Evolutionary conservation across 2,113 vertebrate genomes (phyloP).

Genomic region (Prionailurus bengalensis): DNA sequence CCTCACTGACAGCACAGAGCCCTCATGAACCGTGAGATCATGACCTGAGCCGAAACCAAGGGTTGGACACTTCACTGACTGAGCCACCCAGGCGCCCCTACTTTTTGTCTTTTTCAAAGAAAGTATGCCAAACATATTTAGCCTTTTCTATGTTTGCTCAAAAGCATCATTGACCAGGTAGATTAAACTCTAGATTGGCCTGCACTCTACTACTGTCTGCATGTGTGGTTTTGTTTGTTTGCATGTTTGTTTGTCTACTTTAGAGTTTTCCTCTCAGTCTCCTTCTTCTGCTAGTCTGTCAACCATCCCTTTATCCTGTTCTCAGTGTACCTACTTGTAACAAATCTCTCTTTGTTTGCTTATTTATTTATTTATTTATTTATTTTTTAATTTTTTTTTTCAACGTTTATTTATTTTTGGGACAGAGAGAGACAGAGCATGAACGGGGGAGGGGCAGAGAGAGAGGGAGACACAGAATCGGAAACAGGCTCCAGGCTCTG

Average conservation of each 20-base stretch:
- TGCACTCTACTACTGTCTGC: background rate
- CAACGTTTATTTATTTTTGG: too few relatives aligned
- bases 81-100: too few relatives aligned
- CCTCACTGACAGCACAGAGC: too few relatives aligned
- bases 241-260: background rate
- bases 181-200: background rate
- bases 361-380: background rate
- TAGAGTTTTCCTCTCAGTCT: background rate
- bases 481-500: too few relatives aligned
- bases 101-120: constrained; percentile 13
- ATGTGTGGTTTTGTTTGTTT: background rate
- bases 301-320: background rate
- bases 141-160: background rate
- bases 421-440: too few relatives aligned
- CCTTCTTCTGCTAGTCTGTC: background rate
- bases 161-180: background rate
- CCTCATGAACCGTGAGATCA: too few relatives aligned
- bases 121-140: background rate
- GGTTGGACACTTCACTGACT: too few relatives aligned
- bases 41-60: too few relatives aligned
- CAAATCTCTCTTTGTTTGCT: background rate
- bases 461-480: too few relatives aligned
- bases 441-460: too few relatives aligned
- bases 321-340: background rate
- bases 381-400: too few relatives aligned